Evolutionary conservation across 2,797 vertebrate genomes (phyloP).

Genomic region (Sphaeramia orbicularis): DNA sequence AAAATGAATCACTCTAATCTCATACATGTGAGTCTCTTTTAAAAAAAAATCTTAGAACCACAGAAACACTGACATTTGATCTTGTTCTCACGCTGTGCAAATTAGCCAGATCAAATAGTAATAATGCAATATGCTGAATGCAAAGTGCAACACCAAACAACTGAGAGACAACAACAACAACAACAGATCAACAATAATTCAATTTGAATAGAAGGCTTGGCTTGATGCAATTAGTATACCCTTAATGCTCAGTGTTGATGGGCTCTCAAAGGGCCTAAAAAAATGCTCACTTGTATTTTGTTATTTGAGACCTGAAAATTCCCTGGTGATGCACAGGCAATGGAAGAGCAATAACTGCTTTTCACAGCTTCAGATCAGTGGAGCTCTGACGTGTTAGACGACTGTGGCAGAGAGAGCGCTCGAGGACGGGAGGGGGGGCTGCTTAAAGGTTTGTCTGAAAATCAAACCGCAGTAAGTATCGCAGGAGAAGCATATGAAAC

Average conservation of each 20-base stretch:
- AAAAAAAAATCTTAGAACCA: background rate
- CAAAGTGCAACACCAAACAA: slow-evolving; percentile 52
- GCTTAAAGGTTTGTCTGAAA: slow-evolving; percentile 44
- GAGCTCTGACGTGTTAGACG: slow-evolving; percentile 65
- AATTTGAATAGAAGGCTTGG: slow-evolving; percentile 53
- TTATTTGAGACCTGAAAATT: slow-evolving; percentile 68
- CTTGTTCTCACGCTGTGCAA: slow-evolving; percentile 33
- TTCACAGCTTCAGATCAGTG: slow-evolving; percentile 77
- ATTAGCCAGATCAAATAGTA: slow-evolving; percentile 48
- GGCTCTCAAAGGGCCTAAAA: slow-evolving; percentile 57
- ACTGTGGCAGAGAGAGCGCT: slow-evolving; percentile 41
- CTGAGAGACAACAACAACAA: slow-evolving; percentile 40
- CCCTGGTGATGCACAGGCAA: slow-evolving; percentile 56
- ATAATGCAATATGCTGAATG: slow-evolving; percentile 26
- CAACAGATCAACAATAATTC: slow-evolving; percentile 55
- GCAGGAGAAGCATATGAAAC: background rate
- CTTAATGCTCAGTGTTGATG: slow-evolving; percentile 49
- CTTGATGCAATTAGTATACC: slow-evolving; percentile 68
- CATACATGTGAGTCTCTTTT: slow-evolving; percentile 3
- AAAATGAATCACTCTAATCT: slow-evolving; percentile 1
- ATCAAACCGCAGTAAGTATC: slow-evolving; percentile 27
- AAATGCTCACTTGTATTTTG: slow-evolving; percentile 56
- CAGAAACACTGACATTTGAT: slow-evolving; percentile 40
- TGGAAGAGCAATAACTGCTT: slow-evolving; percentile 66
- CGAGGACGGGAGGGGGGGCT: slow-evolving; percentile 24